These are phyloP conservation scores for Drosophila picticornis DNA, from an alignment of 2,888 invertebrate species.

Conservation along the genomic window DNA sequence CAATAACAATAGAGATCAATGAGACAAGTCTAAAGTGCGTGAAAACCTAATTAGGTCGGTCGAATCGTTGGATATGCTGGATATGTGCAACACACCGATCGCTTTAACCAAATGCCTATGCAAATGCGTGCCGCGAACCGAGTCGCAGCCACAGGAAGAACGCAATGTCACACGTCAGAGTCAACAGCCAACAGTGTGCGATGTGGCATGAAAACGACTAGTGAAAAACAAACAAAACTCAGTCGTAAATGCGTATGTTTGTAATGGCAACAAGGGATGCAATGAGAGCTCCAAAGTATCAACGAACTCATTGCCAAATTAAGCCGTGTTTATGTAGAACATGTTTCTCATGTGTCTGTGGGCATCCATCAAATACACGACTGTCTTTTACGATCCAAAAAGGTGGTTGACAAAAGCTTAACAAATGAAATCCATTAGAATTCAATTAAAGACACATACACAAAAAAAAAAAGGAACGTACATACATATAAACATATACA, in stretches of 20 bases:
- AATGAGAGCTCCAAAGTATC: slow-evolving; percentile 11
- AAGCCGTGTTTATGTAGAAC: slow-evolving; percentile 25
- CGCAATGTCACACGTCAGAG: slow-evolving; percentile 71
- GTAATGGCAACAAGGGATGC: slow-evolving; percentile 2
- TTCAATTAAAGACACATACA: slow-evolving; percentile 14
- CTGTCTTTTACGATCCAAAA: slow-evolving; percentile 39
- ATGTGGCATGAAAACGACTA: slow-evolving; percentile 54
- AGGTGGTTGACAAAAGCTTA: slow-evolving; percentile 38
- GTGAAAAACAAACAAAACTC: slow-evolving; percentile 58
- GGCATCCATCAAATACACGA: slow-evolving; percentile 22
- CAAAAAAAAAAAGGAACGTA: background rate
- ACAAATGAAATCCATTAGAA: slow-evolving; percentile 67
- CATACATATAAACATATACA: too few species aligned
- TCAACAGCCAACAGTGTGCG: slow-evolving; percentile 50
- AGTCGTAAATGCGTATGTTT: background rate
- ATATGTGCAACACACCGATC: slow-evolving; percentile 20
- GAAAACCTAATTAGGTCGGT: slow-evolving; percentile 56
- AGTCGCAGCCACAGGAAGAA: slow-evolving; percentile 70
- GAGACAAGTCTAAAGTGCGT: slow-evolving; percentile 71
- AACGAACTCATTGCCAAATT: slow-evolving; percentile 38
- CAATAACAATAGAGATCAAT: slow-evolving; percentile 33
- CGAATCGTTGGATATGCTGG: slow-evolving; percentile 21
- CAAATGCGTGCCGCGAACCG: slow-evolving; percentile 54
- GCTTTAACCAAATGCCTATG: slow-evolving; percentile 72
- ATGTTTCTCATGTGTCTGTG: slow-evolving; percentile 42